Conservation (phyloP, 2,888 invertebrate genomes). For the Pasiphila rectangulata region DNA sequence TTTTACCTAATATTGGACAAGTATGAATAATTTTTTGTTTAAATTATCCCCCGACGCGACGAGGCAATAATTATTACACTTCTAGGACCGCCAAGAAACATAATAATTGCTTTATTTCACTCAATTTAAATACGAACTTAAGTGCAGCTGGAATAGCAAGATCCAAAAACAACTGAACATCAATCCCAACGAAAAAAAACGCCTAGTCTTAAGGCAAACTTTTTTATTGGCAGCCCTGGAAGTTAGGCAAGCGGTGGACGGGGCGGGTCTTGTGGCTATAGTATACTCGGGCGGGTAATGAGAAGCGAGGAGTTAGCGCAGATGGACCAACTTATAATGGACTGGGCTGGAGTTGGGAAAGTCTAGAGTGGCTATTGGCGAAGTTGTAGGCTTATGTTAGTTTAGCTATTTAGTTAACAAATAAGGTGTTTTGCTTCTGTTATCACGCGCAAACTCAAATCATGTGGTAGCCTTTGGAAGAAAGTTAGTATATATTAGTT, state of each 20-base stretch:
- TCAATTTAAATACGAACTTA: not conserved
- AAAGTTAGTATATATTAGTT: too few species aligned
- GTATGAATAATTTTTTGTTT: too few species aligned
- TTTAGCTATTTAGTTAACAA: too few species aligned
- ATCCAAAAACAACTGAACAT: not conserved
- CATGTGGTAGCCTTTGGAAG: too few species aligned
- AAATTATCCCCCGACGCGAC: too few species aligned
- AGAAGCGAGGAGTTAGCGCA: constrained; percentile 42
- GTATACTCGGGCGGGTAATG: constrained; percentile 67
- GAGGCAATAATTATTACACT: too few species aligned
- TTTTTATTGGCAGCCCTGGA: constrained; percentile 42
- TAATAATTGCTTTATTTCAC: too few species aligned
- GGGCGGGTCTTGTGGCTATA: constrained; percentile 71
- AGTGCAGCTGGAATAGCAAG: not conserved
- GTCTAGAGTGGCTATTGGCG: constrained; percentile 16
- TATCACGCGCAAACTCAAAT: too few species aligned
- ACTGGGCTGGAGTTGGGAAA: constrained; percentile 20
- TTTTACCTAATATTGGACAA: too few species aligned
- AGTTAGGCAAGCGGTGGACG: constrained; percentile 57
- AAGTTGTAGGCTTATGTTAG: not conserved
- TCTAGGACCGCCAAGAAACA: too few species aligned
- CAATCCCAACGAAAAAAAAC: not conserved
- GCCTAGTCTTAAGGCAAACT: constrained; percentile 12
- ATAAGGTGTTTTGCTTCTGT: too few species aligned
- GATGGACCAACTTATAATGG: constrained; percentile 36